These are phyloP conservation scores for Drosophila ezoana DNA, from an alignment of 2,888 invertebrate genomes.

Conservation along the genomic window DNA sequence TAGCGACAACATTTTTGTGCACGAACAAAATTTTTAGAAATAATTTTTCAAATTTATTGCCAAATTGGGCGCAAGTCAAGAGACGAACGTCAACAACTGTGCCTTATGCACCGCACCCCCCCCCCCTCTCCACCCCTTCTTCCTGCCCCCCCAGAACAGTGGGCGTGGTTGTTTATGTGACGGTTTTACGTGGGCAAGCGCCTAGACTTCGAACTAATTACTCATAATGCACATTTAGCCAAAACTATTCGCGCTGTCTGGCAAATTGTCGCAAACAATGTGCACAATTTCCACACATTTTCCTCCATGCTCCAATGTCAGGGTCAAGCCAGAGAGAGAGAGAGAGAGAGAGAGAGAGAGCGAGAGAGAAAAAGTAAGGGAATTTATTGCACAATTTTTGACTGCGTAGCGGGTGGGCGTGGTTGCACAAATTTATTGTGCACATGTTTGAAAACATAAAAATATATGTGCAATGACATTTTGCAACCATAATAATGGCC, in stretches of 20 bases:
- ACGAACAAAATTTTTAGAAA: conserved; percentile 38
- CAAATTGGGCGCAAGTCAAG: conserved; percentile 74
- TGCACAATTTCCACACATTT: conserved; percentile 25
- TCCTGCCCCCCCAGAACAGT: conserved; percentile 1
- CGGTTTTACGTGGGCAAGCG: conserved; percentile 46
- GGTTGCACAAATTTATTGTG: conserved; percentile 53
- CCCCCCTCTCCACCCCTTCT: not conserved
- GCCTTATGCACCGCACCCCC: not conserved
- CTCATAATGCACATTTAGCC: conserved; percentile 43
- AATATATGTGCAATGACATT: conserved; percentile 49
- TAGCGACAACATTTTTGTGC: conserved; percentile 56
- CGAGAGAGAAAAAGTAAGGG: conserved; percentile 38
- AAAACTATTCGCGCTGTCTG: conserved; percentile 27
- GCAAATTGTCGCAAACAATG: conserved; percentile 52
- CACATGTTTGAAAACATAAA: conserved; percentile 63
- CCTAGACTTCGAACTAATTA: conserved; percentile 42
- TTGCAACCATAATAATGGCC: conserved; percentile 39
- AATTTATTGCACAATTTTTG: conserved; percentile 57
- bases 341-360: conserved; percentile 14
- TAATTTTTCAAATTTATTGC: conserved; percentile 75
- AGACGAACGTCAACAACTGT: conserved; percentile 49
- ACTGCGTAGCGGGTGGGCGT: not conserved
- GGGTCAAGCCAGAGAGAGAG: conserved; percentile 39
- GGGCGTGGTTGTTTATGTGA: conserved; percentile 45
- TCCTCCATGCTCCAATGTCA: conserved; percentile 65